Evolutionary conservation across 2,797 vertebrate species (phyloP), one percentile per base, ranked within the genome.

Genomic region (Chanos chanos): DNA sequence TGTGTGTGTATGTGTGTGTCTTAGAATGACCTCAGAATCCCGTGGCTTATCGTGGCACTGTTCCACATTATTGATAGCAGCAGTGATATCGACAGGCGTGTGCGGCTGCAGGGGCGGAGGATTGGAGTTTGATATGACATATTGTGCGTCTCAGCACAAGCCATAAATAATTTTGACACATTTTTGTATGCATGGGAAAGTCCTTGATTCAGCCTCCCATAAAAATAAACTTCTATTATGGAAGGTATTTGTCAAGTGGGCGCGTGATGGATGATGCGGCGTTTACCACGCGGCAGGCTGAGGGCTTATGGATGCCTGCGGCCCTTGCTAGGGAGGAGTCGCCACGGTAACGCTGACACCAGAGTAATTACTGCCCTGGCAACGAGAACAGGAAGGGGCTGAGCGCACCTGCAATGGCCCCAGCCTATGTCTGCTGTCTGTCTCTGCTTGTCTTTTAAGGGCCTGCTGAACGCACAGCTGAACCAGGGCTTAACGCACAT

Each of bases 211-310:
- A 94, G 94, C 93, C 94, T 95, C 94, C 95, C 94, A 94, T 97
- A 97, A 95, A 97, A 97, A 97, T 96, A 97, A 97, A 97, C 94
- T 97, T 95, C 94, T 95, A 97, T 97, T 96, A 97, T 96, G 94
- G 94, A 96, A 96, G 93, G 94, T 95, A 95, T 96, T 97, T 97
- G 94, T 97, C 95, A 97, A 95, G 93, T 93, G 92, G 92, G 90
- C 88, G 86, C 83, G 88, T 97, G 95, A 97, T 97, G 94, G 94
- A 97, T 95, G 94, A 93, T 86, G 87, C 89, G 80, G 89, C 88
- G 86, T 94, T 95, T 95, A 92, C 93, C 93, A 94, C 83, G 85
- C 94, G 94, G 95, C 95, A 94, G 93, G 90, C 90, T 89, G 92
- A 93, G 91, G 93, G 92, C 95, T 93, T 93, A 93, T 91, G 92